These are phyloP conservation scores for Haemorhous mexicanus DNA, from an alignment of 2,113 vertebrate genomes.

Conservation along the genomic window DNA sequence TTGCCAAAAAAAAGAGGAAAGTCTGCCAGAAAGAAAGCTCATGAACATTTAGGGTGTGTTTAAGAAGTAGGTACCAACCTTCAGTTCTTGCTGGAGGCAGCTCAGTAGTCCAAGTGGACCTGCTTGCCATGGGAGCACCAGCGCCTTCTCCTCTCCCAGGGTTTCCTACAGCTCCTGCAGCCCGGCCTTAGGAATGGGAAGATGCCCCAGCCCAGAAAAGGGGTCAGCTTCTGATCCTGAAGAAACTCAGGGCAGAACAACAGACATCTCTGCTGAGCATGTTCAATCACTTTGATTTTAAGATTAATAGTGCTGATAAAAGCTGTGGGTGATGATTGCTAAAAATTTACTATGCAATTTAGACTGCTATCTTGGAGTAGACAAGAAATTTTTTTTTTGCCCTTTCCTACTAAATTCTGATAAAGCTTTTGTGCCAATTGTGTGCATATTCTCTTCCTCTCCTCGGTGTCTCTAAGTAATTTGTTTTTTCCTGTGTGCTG, in stretches of 20 bases:
- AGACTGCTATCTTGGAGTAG: background rate
- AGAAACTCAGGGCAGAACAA: background rate
- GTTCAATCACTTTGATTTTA: background rate
- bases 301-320: background rate
- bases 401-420: background rate
- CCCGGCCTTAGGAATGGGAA: background rate
- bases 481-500: background rate
- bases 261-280: background rate
- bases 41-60: background rate
- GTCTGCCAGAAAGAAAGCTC: background rate
- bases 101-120: background rate
- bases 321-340: background rate
- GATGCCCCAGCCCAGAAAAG: background rate
- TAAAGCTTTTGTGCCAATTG: background rate
- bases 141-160: rapidly evolving
- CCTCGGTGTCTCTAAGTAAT: rapidly evolving
- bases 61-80: background rate
- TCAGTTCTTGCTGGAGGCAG: rapidly evolving
- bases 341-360: background rate
- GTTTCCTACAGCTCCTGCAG: background rate
- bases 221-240: background rate
- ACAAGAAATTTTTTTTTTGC: background rate
- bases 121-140: background rate
- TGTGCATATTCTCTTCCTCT: background rate
- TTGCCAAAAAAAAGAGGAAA: background rate